Conservation (phyloP, 2,888 invertebrate species). For the Allygus modestus region DNA sequence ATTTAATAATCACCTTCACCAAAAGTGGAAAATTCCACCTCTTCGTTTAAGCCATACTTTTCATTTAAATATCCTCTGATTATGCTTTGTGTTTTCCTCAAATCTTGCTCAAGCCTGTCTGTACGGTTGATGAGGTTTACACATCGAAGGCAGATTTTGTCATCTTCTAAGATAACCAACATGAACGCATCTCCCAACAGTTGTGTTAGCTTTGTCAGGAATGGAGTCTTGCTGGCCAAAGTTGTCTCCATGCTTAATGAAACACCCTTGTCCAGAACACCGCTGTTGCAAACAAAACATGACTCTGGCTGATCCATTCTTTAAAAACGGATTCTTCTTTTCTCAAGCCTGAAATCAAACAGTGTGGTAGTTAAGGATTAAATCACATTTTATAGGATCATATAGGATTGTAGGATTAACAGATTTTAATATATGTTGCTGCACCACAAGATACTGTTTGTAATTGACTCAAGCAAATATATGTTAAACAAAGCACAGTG, state of each 20-base stretch:
- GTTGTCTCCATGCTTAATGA: background rate
- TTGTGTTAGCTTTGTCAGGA: slow-evolving; percentile 16
- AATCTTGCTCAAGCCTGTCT: slow-evolving; percentile 42
- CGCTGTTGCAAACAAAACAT: background rate
- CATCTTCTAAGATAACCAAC: slow-evolving; percentile 31
- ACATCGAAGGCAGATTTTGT: slow-evolving; percentile 24
- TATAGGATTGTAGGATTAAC: too few relatives aligned
- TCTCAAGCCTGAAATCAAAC: too few relatives aligned
- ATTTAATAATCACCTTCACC: too few relatives aligned
- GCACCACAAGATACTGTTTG: too few relatives aligned
- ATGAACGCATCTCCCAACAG: slow-evolving; percentile 37
- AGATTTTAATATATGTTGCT: too few relatives aligned
- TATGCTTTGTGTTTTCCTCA: background rate
- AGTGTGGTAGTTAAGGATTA: too few relatives aligned
- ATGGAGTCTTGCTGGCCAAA: background rate
- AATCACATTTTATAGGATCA: too few relatives aligned
- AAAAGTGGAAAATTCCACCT: too few relatives aligned
- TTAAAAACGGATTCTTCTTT: too few relatives aligned
- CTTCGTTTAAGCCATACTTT: slow-evolving; percentile 6
- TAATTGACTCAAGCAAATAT: too few relatives aligned
- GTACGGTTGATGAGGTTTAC: background rate
- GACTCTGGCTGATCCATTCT: background rate
- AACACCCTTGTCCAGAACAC: background rate
- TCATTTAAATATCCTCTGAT: background rate
- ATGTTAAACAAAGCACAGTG: too few relatives aligned